Base-by-base conservation (phyloP, 2,888 invertebrate genomes). In the Acleris emargana region DNA sequence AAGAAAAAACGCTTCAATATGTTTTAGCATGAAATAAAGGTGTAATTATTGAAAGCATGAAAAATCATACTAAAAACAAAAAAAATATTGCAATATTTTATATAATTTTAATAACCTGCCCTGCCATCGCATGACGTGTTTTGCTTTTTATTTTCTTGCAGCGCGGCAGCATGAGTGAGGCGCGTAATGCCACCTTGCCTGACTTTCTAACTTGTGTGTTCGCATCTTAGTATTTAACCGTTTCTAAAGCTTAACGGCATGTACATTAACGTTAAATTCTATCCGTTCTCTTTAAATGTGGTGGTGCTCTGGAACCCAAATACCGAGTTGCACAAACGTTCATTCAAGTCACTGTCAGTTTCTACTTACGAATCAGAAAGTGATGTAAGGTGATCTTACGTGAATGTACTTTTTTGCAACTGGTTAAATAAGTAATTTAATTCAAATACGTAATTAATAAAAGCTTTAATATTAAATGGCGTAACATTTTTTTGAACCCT, bases 91-190 rank as follows among this genome's bases (percentile, higher is more conserved):
- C n/a, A n/a, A n/a, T n/a, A n/a, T n/a, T 32, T 32, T 32, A 38
- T 38, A 4, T 38, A 13, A 38, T 38, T 38, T 38, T 38, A 38
- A 38, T 38, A n/a, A 45, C 45, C 32, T 32, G 32, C n/a, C 55
- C 17, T 45, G 22, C 58, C 45, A 49, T 58, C 20, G 66, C 61
- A 61, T 60, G 60, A 76, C 78, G 75, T 78, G 71, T 80, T 75
- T 72, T 79, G 84, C 78, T 83, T 78, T 80, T 81, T 67, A 74
- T 81, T 80, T 72, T 79, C 77, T 91, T 89, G 74, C 91, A 91
- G 91, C 91, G 89, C 88, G 89, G 88, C 87, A 84, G 86, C 87
- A 87, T 87, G 89, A 89, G 67, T 81, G 77, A 80, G 82, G 83
- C 87, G 84, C 86, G 76, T 89, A 80, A 81, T 75, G 78, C 79